Conservation (phyloP, 2,888 invertebrate species). For the Zelleria hepariella region DNA sequence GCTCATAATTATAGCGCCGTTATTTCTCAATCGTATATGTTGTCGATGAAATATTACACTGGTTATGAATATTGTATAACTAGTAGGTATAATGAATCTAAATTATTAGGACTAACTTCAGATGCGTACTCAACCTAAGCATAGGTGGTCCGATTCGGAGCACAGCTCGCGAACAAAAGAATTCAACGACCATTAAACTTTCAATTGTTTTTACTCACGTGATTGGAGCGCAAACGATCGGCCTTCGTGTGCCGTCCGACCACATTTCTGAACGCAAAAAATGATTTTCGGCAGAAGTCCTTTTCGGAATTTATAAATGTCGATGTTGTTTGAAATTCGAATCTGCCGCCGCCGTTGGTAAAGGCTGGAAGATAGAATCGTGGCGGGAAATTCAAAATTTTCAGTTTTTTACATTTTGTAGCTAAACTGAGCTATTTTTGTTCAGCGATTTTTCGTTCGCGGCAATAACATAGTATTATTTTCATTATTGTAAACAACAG, state of each 20-base stretch:
- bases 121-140: not conserved
- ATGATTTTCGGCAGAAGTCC: not conserved
- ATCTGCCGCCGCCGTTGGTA: not conserved
- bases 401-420: too few species aligned
- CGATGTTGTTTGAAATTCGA: not conserved
- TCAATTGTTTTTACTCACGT: not conserved
- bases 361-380: too few species aligned
- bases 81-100: too few species aligned
- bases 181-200: not conserved
- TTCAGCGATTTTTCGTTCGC: too few species aligned
- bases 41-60: not conserved
- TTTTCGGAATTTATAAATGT: not conserved
- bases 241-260: not conserved
- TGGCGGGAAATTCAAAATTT: not conserved
- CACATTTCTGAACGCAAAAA: not conserved
- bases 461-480: too few species aligned
- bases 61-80: not conserved
- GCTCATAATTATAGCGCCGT: not conserved
- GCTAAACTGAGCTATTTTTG: too few species aligned
- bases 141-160: not conserved
- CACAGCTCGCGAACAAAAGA: not conserved
- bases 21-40: not conserved
- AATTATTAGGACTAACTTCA: not conserved
- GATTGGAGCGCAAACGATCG: not conserved
- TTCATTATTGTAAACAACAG: too few species aligned